These are phyloP conservation scores for Drosophila suboccidentalis DNA, from an alignment of 2,888 invertebrate genomes.

Conservation along the genomic window DNA sequence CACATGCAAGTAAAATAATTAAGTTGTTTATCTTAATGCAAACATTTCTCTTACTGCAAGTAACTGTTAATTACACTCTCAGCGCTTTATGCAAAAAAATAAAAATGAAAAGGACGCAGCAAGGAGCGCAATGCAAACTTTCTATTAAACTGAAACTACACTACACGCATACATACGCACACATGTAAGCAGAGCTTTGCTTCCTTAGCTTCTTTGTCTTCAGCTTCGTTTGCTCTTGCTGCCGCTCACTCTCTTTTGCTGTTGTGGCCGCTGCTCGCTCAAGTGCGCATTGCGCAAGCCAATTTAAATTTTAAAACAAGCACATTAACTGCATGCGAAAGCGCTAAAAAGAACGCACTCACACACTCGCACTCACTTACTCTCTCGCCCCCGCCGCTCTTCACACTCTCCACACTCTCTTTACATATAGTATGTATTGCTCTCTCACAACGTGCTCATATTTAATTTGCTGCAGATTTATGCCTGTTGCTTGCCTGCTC, in stretches of 20 bases:
- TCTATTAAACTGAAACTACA: constrained; percentile 64
- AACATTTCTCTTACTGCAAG: constrained; percentile 69
- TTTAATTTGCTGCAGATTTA: constrained; percentile 67
- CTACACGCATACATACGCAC: constrained; percentile 26
- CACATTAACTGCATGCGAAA: constrained; percentile 78
- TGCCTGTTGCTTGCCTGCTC: constrained; percentile 33
- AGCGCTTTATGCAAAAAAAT: constrained; percentile 55
- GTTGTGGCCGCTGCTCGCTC: constrained; percentile 33
- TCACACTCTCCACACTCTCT: background rate
- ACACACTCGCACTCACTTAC: constrained; percentile 5
- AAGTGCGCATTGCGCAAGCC: constrained; percentile 76
- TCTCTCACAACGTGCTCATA: constrained; percentile 48
- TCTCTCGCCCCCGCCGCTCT: background rate
- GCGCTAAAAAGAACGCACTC: constrained; percentile 48
- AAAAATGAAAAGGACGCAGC: constrained; percentile 20
- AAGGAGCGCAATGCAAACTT: constrained; percentile 60
- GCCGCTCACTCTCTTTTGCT: constrained; percentile 17
- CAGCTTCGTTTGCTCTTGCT: constrained; percentile 4
- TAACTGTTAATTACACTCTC: constrained; percentile 71
- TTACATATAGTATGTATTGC: background rate
- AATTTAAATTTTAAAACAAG: constrained; percentile 83
- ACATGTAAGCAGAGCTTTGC: constrained; percentile 1
- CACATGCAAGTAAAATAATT: constrained; percentile 64
- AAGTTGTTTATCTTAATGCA: constrained; percentile 80
- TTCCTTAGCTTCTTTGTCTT: constrained; percentile 1